Base-by-base conservation (phyloP, 2,888 invertebrate species). In the Oxycera nigricornis region DNA sequence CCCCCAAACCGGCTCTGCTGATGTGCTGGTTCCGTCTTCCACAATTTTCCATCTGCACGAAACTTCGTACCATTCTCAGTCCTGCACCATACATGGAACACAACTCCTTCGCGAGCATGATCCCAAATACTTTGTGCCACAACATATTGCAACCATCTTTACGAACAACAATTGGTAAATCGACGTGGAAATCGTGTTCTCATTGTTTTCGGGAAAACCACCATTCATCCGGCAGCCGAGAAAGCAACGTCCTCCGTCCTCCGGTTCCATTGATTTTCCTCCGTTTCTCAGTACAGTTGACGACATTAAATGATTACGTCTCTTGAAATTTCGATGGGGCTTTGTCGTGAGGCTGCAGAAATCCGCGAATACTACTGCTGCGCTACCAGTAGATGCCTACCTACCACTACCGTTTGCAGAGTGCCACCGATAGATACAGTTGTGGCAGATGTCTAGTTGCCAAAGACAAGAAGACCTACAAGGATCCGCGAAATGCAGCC, bases 181-280 rank as follows among this genome's bases (percentile, higher is more conserved):
- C 65, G 65, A 65, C 65, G 65, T 7, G 35, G 55, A 70, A 70
- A 55, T 70, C 70, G 70, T 70, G 70, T 70, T 31, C n/a, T 52
- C 70, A 70, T 70, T 70, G 70, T 70, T 70, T 52, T 70, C 70
- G 22, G 31, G 35, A 68, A 68, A 68, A 52, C 52, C 20, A 70
- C 55, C 31, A 65, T 65, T 24, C 65, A 65, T 65, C 24, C 39
- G 41, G 22, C 39, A 65, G 39, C 24, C 24, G 20, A 20, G 22
- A 55, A 24, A n/a, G n/a, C n/a, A n/a, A n/a, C n/a, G n/a, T n/a
- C n/a, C n/a, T n/a, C n/a, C n/a, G n/a, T n/a, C n/a, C n/a, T n/a
- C n/a, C n/a, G n/a, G n/a, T 41, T 41, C 65, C 14, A 39, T 65
- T 11, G 41, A 65, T 41, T 41, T 65, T 39, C 24, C 65, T 24